Evolutionary conservation across 1,140 invertebrate species (phyloP), one percentile per base, ranked within the genome.

Genomic region (Hormaphis cornu): DNA sequence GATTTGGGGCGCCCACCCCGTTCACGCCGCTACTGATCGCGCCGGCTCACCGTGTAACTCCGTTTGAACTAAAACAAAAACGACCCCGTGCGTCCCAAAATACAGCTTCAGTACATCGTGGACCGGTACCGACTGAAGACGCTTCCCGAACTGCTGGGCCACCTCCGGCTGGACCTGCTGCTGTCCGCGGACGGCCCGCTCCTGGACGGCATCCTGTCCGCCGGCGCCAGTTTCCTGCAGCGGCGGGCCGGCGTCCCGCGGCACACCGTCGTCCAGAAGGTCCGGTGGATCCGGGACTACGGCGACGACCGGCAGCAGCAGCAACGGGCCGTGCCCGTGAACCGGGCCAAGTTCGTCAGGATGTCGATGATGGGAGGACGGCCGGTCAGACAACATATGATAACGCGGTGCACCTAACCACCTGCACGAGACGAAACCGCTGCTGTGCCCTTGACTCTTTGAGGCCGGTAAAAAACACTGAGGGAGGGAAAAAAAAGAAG

Each of bases 21-120:
- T n/a, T n/a, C n/a, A n/a, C n/a, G n/a, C n/a, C n/a, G n/a, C n/a
- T n/a, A n/a, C n/a, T n/a, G n/a, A n/a, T n/a, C n/a, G n/a, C n/a
- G n/a, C n/a, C n/a, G n/a, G n/a, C n/a, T n/a, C n/a, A n/a, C n/a
- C n/a, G n/a, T n/a, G n/a, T n/a, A n/a, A n/a, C n/a, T n/a, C n/a
- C n/a, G n/a, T n/a, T n/a, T n/a, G n/a, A n/a, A n/a, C n/a, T n/a
- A n/a, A n/a, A n/a, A n/a, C n/a, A n/a, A n/a, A n/a, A n/a, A n/a
- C n/a, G n/a, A n/a, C 46, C 30, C 22, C 20, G 12, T 54, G 30
- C 35, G 1, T 7, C 20, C n/a, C n/a, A n/a, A n/a, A n/a, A 10
- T 20, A 53, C 24, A 71, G 70, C 70, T 71, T 4, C 54, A 63
- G 20, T 71, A 50, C 20, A 71, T 71, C 26, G 48, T 71, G 14